phyloP scores from a whole-genome alignment of 2,888 invertebrate genomes.

The Synergus japonicus region DNA sequence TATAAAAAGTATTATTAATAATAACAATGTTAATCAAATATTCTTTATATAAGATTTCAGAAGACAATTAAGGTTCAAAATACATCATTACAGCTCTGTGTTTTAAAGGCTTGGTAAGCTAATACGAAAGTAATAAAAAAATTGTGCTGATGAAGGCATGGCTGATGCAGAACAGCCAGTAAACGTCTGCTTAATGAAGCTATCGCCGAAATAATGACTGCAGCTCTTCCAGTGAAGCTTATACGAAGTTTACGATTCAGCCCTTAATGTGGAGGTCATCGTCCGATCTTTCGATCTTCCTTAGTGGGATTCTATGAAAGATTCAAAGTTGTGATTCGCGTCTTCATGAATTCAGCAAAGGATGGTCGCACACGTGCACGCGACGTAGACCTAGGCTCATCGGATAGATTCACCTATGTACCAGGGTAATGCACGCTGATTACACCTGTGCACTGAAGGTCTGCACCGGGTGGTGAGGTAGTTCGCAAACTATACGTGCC shows the following conservation, averaged over 20 bases:
- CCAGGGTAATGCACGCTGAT: conserved; percentile 30
- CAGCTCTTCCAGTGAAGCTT: neutral
- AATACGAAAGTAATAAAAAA: neutral
- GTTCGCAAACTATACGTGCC: conserved; percentile 40
- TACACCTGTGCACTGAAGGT: conserved; percentile 28
- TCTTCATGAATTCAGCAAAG: conserved; percentile 13
- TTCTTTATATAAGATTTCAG: no score
- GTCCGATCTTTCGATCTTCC: conserved; percentile 41
- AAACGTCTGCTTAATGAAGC: conserved; percentile 42
- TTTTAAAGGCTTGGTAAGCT: neutral
- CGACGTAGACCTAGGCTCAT: conserved; percentile 14
- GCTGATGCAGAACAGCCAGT: neutral
- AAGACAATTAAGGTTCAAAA: no score
- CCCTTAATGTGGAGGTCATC: conserved; percentile 42
- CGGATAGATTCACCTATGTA: conserved; percentile 30
- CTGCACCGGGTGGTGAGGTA: conserved; percentile 36
- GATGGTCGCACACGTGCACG: conserved; percentile 4
- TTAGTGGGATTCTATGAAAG: conserved; percentile 23
- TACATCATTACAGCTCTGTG: no score
- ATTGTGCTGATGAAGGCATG: neutral
- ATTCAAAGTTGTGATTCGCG: neutral
- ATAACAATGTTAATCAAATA: no score
- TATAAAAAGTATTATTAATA: no score
- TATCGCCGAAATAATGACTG: conserved; percentile 40
- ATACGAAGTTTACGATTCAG: conserved; percentile 39